Evolutionary conservation across 2,797 vertebrate genomes (phyloP), one percentile per base, ranked within the genome.

Genomic region (Enteromius paludinosus): DNA sequence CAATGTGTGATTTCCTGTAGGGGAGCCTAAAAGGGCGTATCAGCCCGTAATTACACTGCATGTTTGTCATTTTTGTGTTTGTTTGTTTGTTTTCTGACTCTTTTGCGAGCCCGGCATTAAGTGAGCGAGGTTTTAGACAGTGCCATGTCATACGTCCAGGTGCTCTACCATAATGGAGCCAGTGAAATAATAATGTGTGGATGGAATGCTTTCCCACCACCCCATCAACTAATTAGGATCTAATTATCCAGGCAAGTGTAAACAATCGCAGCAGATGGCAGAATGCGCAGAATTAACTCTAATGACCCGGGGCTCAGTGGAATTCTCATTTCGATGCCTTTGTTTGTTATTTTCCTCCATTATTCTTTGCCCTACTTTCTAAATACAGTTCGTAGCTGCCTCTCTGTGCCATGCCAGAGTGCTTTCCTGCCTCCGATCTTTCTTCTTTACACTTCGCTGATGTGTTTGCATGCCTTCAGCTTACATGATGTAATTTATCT

Each of bases 221-320:
- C 95, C 94, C 95, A 94, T 95, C 94, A 92, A 93, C 95, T 98
- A 97, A 98, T 98, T 98, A 97, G 96, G 93, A 95, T 95, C 94
- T 97, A 96, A 98, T 98, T 97, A 98, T 96, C 94, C 92, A 94
- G 93, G 90, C 94, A 93, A 96, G 96, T 96, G 95, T 96, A 97
- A 97, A 97, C 95, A 97, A 96, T 96, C 94, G 89, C 94, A 93
- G 93, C 97, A 98, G 97, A 97, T 97, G 96, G 96, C 94, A 92
- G 92, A 94, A 95, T 79, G 86, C 86, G 87, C 90, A 15, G 94
- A 94, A 95, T 96, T 95, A 95, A 94, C 94, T 87, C 90, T 95
- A 96, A 96, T 96, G 95, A 96, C 96, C 96, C 90, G 89, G 87
- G 92, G 92, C 94, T 92, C 92, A 78, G 90, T 90, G 93, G 93